Evolutionary conservation across 2,113 vertebrate genomes (phyloP).

Genomic region (Chloebia gouldiae): DNA sequence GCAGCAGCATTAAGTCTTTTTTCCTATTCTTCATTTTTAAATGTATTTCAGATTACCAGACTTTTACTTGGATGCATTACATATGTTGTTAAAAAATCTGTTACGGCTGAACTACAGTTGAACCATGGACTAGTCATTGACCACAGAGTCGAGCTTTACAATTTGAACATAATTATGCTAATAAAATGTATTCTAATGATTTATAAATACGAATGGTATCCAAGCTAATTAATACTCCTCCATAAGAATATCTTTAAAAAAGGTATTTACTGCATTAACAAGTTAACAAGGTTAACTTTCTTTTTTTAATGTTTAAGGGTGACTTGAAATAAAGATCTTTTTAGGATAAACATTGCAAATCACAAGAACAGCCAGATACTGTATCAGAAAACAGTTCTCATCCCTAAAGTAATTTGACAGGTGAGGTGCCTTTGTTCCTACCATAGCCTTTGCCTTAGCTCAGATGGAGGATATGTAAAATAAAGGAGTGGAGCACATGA

Average conservation of each 20-base stretch:
- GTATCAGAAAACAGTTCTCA: neutral
- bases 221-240: neutral
- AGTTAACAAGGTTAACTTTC: neutral
- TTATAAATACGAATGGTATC: neutral
- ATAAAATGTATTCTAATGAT: neutral
- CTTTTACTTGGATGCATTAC: neutral
- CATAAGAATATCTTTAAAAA: neutral
- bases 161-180: neutral
- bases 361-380: neutral
- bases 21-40: neutral
- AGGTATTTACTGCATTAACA: neutral
- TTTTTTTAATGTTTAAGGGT: neutral
- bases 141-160: neutral
- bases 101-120: neutral
- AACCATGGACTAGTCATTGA: neutral
- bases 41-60: neutral
- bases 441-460: neutral
- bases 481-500: fast-evolving
- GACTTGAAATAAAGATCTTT: neutral
- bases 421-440: neutral
- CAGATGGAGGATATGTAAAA: neutral
- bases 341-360: neutral
- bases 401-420: neutral
- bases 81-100: neutral
- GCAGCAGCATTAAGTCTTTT: neutral